These are phyloP conservation scores for Noctua fimbriata DNA, from an alignment of 2,888 invertebrate genomes.

Conservation along the genomic window DNA sequence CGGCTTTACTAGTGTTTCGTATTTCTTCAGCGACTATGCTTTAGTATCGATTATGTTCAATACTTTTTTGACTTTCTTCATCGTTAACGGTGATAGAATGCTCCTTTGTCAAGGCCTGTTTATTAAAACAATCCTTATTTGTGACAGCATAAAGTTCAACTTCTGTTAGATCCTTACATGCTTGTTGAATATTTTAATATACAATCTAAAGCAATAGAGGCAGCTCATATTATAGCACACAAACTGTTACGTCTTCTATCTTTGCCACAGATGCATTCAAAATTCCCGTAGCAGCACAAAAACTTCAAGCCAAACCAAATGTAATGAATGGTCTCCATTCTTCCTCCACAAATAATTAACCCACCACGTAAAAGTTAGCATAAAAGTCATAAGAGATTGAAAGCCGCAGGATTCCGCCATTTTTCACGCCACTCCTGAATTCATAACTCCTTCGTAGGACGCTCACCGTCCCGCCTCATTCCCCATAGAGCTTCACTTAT, in stretches of 20 bases:
- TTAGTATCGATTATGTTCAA: not conserved
- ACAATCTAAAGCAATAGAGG: not conserved
- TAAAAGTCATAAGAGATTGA: conserved; percentile 53
- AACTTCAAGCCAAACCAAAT: conserved; percentile 8
- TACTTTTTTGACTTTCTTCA: not conserved
- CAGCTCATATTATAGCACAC: not conserved
- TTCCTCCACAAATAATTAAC: conserved; percentile 49
- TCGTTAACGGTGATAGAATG: not conserved
- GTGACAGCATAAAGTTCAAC: not conserved
- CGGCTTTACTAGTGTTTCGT: not conserved
- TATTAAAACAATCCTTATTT: not conserved
- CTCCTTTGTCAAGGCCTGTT: not conserved
- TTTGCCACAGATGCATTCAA: not conserved
- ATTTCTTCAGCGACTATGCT: not conserved
- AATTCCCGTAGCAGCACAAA: not conserved
- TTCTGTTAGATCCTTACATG: not conserved
- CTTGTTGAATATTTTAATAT: not conserved
- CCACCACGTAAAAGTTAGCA: conserved; percentile 32
- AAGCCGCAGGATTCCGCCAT: conserved; percentile 65
- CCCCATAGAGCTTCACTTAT: conserved; percentile 78
- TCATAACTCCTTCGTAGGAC: conserved; percentile 82
- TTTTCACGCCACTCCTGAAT: conserved; percentile 82
- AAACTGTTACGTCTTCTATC: not conserved
- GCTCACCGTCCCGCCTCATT: conserved; percentile 69
- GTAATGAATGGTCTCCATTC: conserved; percentile 19